These are phyloP conservation scores for Microplitis manilae DNA, from an alignment of 2,888 invertebrate genomes.

Conservation along the genomic window DNA sequence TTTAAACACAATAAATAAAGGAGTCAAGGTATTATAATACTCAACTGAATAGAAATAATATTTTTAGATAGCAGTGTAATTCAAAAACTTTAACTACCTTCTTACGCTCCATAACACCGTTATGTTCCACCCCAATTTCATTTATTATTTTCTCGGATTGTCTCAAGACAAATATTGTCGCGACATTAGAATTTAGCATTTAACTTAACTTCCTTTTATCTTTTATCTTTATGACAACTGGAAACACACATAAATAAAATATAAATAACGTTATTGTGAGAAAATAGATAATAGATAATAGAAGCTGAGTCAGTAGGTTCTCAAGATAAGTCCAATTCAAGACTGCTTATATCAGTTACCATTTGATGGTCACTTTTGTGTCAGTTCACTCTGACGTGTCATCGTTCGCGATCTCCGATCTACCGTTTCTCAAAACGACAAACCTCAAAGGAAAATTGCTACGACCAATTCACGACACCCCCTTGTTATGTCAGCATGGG, in stretches of 20 bases:
- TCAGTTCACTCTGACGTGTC: conserved; percentile 47
- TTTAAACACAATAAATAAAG: conserved; percentile 64
- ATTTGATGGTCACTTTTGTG: conserved; percentile 67
- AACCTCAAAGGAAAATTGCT: conserved; percentile 63
- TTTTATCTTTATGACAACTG: conserved; percentile 35
- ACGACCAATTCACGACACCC: conserved; percentile 54
- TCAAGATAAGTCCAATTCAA: conserved; percentile 29
- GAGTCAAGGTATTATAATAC: conserved; percentile 43
- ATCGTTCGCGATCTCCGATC: conserved; percentile 48
- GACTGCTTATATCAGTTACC: conserved; percentile 59
- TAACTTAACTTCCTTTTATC: conserved; percentile 23
- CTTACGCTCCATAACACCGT: conserved; percentile 69
- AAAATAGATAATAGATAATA: neutral
- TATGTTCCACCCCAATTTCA: conserved; percentile 62
- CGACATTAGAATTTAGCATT: conserved; percentile 56
- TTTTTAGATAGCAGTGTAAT: conserved; percentile 50
- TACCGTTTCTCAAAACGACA: conserved; percentile 50
- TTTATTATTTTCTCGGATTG: conserved; percentile 64
- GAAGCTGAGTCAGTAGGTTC: too few relatives aligned
- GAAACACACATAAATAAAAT: neutral
- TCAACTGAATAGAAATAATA: conserved; percentile 8
- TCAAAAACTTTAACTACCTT: conserved; percentile 66
- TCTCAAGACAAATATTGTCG: conserved; percentile 66
- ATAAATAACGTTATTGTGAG: neutral
- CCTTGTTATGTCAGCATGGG: conserved; percentile 65